Evolutionary conservation across 1,140 invertebrate genomes (phyloP), one percentile per base, ranked within the genome.

Genomic region (Hycleus phaleratus): DNA sequence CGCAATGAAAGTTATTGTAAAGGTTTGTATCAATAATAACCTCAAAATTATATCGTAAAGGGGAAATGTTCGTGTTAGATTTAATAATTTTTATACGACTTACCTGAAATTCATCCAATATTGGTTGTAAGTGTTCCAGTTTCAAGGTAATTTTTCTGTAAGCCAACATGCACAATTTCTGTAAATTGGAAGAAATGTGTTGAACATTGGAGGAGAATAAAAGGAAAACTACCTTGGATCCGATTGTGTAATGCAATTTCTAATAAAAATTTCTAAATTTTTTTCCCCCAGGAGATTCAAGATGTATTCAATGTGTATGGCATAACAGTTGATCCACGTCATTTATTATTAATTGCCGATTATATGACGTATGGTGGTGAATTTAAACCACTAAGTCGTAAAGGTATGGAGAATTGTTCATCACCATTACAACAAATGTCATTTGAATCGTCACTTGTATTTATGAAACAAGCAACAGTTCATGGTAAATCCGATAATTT

Each of bases 401-500:
- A 83, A 69, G 93, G 92, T 4, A 94, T 99, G 81, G 85, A 89
- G 64, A 83, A 82, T 24, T 91, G 85, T 40, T 79, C 90, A 0
- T 98, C 95, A 3, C 91, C 95, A 0, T 74, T 99, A 2, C 97
- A 99, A 72, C 95, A 98, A 77, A 98, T 99, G 90, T 95, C 90
- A 2, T 99, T 97, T 69, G 97, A 99, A 76, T 93, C 93, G 1
- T 91, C 93, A 1, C 76, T 93, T 24, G 82, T 81, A 63, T 98
- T 98, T 70, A 78, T 99, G 47, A 87, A 88, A 66, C 85, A 83
- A 55, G 89, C 97, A 0, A 83, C 87, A 8, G 72, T 94, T 7
- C 80, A 80, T 71, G 82, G 83, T 67, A 78, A 77, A 62, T 38
- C n/a, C 40, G 95, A 99, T 75, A 76, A 81, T 59, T 76, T 98